phyloP scores from a whole-genome alignment of 2,113 vertebrate genomes.

The Castor canadensis region DNA sequence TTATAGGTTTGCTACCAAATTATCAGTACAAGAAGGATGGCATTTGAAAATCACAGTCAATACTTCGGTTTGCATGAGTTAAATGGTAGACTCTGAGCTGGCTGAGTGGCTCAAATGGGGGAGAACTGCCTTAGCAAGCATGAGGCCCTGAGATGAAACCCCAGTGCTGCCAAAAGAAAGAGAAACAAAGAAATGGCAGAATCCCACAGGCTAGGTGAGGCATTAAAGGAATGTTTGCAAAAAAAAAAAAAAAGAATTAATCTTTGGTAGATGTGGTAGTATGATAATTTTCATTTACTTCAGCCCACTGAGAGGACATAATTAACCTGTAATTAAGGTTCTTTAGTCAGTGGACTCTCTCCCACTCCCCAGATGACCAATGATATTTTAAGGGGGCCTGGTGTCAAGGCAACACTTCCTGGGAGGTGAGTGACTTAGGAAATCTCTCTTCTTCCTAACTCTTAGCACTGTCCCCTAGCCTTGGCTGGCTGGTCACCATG shows the following conservation, averaged over 20 bases:
- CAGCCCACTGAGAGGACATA: background rate
- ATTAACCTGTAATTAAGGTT: background rate
- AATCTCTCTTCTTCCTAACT: background rate
- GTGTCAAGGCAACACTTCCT: background rate
- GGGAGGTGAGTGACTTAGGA: background rate
- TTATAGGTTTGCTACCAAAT: background rate
- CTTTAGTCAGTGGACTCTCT: background rate
- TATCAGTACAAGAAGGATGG: background rate
- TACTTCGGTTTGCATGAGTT: accelerated
- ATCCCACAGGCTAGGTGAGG: background rate
- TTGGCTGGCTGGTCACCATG: background rate
- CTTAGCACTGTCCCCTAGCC: background rate
- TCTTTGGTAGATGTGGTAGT: background rate
- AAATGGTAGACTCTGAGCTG: background rate
- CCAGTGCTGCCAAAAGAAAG: background rate
- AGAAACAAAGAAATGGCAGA: background rate
- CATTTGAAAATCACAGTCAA: no score
- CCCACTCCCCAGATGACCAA: background rate
- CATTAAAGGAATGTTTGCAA: background rate
- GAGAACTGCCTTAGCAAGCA: no score
- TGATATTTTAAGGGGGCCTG: background rate
- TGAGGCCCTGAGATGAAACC: background rate
- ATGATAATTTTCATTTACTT: background rate
- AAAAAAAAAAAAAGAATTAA: no score
- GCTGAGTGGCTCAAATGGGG: no score